Conservation (phyloP, 2,797 vertebrate species). For the Platyrinchus mystaceus region DNA sequence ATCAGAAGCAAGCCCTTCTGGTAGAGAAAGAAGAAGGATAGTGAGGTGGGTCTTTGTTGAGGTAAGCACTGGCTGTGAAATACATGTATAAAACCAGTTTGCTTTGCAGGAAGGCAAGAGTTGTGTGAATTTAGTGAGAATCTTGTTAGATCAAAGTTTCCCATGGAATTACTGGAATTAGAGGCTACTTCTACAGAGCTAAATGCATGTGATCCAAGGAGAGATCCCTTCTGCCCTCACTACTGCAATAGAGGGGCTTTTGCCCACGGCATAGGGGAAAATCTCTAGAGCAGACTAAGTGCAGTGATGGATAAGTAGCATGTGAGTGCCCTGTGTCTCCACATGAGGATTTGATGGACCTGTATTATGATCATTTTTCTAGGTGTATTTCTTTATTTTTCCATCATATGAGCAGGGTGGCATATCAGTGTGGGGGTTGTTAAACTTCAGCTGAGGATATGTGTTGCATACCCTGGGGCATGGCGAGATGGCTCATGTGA, state of each 20-base stretch:
- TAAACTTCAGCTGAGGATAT: not conserved
- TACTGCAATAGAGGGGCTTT: not conserved
- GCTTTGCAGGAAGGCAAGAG: not conserved
- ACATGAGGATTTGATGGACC: not conserved
- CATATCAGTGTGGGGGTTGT: fast-evolving
- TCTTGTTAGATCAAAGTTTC: not conserved
- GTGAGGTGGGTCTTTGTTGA: not conserved
- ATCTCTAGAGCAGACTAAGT: not conserved
- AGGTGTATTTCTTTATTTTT: not conserved
- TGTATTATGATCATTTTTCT: not conserved
- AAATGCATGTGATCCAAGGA: not conserved
- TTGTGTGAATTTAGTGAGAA: not conserved
- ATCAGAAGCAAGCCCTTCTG: not conserved
- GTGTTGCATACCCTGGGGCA: not conserved
- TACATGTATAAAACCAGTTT: not conserved
- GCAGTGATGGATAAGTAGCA: not conserved
- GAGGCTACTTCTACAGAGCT: not conserved
- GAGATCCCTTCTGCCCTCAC: not conserved
- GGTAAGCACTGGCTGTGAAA: not conserved
- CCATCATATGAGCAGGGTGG: not conserved
- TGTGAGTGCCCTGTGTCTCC: not conserved
- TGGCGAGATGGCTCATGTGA: too few relatives aligned
- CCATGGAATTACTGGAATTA: not conserved
- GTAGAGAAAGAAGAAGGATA: not conserved
- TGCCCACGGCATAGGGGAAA: not conserved